These are phyloP conservation scores for Takifugu ocellatus DNA, from an alignment of 2,797 vertebrate genomes.

Conservation along the genomic window DNA sequence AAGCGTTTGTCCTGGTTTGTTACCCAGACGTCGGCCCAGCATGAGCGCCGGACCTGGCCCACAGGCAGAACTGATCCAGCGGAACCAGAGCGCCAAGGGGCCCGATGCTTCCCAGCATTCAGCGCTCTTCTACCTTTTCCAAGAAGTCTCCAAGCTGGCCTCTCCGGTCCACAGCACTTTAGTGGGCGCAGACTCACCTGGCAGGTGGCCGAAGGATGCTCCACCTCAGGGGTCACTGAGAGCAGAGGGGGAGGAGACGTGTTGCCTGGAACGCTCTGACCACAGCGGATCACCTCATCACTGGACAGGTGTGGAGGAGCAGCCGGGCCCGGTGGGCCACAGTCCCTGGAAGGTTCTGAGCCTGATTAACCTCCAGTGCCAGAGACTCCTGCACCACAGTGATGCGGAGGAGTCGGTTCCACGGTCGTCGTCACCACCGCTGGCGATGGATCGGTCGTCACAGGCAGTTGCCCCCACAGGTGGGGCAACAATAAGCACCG, in stretches of 20 bases:
- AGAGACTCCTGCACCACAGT: constrained; percentile 54
- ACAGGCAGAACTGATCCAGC: constrained; percentile 33
- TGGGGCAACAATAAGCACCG: constrained; percentile 1
- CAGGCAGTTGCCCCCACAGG: constrained; percentile 1
- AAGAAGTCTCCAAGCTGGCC: constrained; percentile 74
- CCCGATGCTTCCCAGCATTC: constrained; percentile 35
- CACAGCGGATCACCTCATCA: constrained; percentile 6
- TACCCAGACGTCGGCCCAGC: constrained; percentile 29
- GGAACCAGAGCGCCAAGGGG: constrained; percentile 38
- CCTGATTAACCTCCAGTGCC: constrained; percentile 78
- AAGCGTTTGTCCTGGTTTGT: constrained; percentile 15
- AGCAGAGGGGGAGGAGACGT: constrained; percentile 6
- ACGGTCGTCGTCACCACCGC: background rate
- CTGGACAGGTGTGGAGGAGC: constrained; percentile 5
- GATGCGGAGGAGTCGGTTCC: constrained; percentile 13
- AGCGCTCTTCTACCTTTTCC: constrained; percentile 73
- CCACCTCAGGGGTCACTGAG: constrained; percentile 2
- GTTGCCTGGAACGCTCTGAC: constrained; percentile 8
- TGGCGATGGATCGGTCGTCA: background rate
- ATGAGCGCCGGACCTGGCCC: constrained; percentile 55
- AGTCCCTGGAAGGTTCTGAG: constrained; percentile 74
- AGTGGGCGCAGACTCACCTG: constrained; percentile 19
- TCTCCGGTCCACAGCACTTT: constrained; percentile 42
- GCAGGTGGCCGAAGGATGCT: constrained; percentile 8
- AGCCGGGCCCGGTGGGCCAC: constrained; percentile 25